phyloP scores from a whole-genome alignment of 2,113 vertebrate species.

The Caranx melampygus region DNA sequence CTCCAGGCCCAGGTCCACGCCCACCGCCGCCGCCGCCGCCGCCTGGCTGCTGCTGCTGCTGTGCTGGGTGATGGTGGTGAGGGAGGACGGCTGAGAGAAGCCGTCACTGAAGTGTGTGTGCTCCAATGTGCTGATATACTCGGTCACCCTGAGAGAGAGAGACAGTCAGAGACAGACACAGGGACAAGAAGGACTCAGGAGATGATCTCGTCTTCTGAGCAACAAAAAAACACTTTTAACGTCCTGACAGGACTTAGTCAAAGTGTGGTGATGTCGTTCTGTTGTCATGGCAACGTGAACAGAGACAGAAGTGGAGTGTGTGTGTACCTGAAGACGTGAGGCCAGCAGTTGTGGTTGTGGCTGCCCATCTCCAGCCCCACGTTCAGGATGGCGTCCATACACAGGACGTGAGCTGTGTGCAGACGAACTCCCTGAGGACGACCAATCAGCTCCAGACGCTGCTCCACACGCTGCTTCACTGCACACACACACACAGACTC shows the following conservation, averaged over 20 bases:
- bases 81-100: slow-evolving; percentile 83
- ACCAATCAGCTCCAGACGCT: slow-evolving; percentile 73
- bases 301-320: not conserved
- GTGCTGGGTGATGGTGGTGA: slow-evolving; percentile 89
- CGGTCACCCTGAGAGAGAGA: slow-evolving; percentile 87
- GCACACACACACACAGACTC: slow-evolving; percentile 18
- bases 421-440: slow-evolving; percentile 70
- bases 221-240: not conserved
- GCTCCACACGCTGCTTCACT: slow-evolving; percentile 76
- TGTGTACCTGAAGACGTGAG: slow-evolving; percentile 77
- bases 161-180: not conserved
- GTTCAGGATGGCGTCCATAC: slow-evolving; percentile 80
- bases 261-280: too few relatives aligned
- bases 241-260: too few relatives aligned
- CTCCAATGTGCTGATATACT: slow-evolving; percentile 95
- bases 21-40: slow-evolving; percentile 31
- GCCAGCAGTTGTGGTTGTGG: slow-evolving; percentile 80
- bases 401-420: slow-evolving; percentile 77
- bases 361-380: slow-evolving; percentile 80
- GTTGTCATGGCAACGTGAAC: not conserved
- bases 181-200: too few relatives aligned
- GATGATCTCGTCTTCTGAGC: not conserved
- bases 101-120: slow-evolving; percentile 96
- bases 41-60: slow-evolving; percentile 71
- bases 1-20: slow-evolving; percentile 81